A percentile compares a stretch with the other conserved stretches of the same genome.
These are phyloP conservation scores for Zophobas atratus DNA, from an alignment of 1,140 invertebrate genomes.

Conservation along the genomic window DNA sequence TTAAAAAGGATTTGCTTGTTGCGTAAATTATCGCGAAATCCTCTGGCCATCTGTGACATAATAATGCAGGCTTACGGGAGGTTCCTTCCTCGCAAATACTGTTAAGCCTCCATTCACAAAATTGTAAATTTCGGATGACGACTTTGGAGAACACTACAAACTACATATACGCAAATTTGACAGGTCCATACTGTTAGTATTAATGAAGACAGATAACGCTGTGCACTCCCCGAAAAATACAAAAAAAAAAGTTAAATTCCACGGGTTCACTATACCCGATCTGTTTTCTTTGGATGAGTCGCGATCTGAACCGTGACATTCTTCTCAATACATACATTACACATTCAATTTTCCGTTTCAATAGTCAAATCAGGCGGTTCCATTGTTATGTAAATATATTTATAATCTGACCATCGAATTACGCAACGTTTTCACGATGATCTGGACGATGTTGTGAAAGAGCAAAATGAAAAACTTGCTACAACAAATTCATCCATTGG, in stretches of 20 bases:
- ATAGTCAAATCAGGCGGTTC: conserved; percentile 9
- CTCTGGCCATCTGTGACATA: not conserved
- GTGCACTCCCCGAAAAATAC: not conserved
- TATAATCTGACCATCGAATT: not conserved
- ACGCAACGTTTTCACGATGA: conserved; percentile 5
- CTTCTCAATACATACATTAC: conserved; percentile 6
- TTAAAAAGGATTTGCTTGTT: conserved; percentile 34
- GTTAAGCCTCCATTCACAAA: too few species aligned
- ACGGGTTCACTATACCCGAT: conserved; percentile 1
- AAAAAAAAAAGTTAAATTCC: not conserved
- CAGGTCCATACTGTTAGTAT: not conserved
- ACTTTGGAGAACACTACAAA: too few species aligned
- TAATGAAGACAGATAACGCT: not conserved
- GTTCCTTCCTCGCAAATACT: too few species aligned
- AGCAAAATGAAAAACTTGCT: not conserved
- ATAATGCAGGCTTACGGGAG: too few species aligned
- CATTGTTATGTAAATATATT: conserved; percentile 7
- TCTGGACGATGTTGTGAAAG: not conserved
- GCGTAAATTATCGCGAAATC: conserved; percentile 19
- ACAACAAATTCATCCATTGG: not conserved
- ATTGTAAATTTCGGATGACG: too few species aligned
- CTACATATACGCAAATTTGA: not conserved
- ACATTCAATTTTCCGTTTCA: conserved; percentile 17
- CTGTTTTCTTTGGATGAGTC: not conserved
- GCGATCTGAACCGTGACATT: conserved; percentile 4